Evolutionary conservation across 2,113 vertebrate species (phyloP), one percentile per base, ranked within the genome.

Genomic region (Epinephelus lanceolatus): DNA sequence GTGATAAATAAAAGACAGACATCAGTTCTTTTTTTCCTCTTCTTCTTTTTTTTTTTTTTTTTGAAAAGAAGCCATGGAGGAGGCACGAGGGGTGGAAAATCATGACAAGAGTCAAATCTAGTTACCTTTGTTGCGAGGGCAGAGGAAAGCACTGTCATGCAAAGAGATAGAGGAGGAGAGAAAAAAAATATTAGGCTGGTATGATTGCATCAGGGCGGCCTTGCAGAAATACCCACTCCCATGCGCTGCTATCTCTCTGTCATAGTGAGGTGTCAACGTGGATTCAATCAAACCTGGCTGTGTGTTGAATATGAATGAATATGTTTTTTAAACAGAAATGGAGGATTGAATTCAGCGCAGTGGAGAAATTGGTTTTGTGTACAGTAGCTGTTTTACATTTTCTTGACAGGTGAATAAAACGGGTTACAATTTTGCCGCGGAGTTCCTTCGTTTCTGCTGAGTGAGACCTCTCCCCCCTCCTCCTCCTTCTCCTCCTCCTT

Each of bases 1-100:
- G 57, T 40, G 76, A 92, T 89, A 92, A 93, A 91, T 92, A 90
- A 91, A 87, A 84, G 86, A 86, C 72, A 71, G 67, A 19, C 68
- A 69, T 74, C 51, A 42, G 67, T 40, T 65, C 40, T 40, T 79
- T 37, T 65, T 53, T 57, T 52, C 14, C 11, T 14, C 1, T 40
- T 57, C 30, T 40, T 76, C 37, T 65, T 49, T 49, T 51, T 19
- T 1, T 45, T 13, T 55, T 3, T 2, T 9, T 30, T 30, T 30
- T 30, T 30, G 30, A 30, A 30, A 65, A 49, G 49, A 25, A n/a
- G 60, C 21, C 18, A 25, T 25, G 14, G 47, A 67, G 75, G 52
- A 72, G 52, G 73, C 61, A 80, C 5, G 25, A 15, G 19, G 62
- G 59, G 61, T 1, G 33, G 52, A 23, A 80, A 81, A 88, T 89